These are phyloP conservation scores for Sericinus montela DNA, from an alignment of 2,888 invertebrate genomes.

Conservation along the genomic window DNA sequence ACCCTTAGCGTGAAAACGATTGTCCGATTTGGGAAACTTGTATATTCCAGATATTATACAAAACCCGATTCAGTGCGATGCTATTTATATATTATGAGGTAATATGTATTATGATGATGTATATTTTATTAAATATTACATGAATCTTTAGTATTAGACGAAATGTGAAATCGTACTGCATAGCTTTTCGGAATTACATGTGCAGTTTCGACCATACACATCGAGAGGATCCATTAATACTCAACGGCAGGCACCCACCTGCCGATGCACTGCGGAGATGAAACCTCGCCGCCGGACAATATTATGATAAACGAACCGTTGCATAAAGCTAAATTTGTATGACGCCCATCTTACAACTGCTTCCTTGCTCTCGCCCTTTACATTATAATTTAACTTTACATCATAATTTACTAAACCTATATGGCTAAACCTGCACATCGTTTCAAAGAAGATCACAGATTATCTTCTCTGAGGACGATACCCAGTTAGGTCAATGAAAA, in stretches of 20 bases:
- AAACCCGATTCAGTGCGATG: not conserved
- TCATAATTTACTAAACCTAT: too few species aligned
- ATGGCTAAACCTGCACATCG: too few species aligned
- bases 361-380: conserved; percentile 26
- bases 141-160: conserved; percentile 1
- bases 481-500: too few species aligned
- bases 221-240: conserved; percentile 61
- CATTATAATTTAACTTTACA: conserved; percentile 44
- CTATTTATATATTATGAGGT: not conserved
- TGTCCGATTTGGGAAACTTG: conserved; percentile 14
- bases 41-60: conserved; percentile 8
- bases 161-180: too few species aligned
- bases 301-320: conserved; percentile 64
- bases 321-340: conserved; percentile 45
- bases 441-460: too few species aligned
- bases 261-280: conserved; percentile 41
- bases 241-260: conserved; percentile 52
- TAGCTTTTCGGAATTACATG: too few species aligned
- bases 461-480: too few species aligned
- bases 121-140: not conserved
- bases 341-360: conserved; percentile 24
- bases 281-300: conserved; percentile 54
- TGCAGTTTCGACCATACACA: too few species aligned
- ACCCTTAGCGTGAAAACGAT: conserved; percentile 12
- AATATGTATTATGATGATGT: too few species aligned